These are phyloP conservation scores for Tethea ocularis DNA, from an alignment of 2,888 invertebrate genomes.

Conservation along the genomic window DNA sequence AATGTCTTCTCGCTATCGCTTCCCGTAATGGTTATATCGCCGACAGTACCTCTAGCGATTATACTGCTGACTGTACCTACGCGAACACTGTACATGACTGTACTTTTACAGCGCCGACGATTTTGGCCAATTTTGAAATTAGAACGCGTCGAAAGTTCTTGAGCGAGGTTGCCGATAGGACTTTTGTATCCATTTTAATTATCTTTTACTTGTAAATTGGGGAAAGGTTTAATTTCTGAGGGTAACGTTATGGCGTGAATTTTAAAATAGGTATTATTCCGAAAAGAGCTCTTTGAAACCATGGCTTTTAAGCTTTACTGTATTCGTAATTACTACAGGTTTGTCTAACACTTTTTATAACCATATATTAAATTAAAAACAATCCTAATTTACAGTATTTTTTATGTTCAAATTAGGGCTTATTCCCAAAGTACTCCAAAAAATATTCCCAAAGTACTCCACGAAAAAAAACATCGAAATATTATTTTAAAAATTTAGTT, in stretches of 20 bases:
- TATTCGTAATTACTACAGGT: too few species aligned
- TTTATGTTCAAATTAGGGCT: too few species aligned
- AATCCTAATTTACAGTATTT: too few species aligned
- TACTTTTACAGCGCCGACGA: conserved; percentile 43
- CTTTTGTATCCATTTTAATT: background rate
- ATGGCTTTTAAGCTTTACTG: background rate
- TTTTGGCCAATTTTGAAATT: conserved; percentile 44
- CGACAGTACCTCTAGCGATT: conserved; percentile 44
- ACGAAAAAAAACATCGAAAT: too few species aligned
- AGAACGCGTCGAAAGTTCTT: conserved; percentile 19
- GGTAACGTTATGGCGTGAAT: background rate
- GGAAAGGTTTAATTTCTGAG: background rate
- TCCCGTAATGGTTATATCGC: conserved; percentile 63
- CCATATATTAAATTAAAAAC: too few species aligned
- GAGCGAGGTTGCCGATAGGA: background rate
- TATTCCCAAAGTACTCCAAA: too few species aligned
- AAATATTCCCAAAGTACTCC: too few species aligned
- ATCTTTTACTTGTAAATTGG: background rate
- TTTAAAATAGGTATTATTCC: background rate
- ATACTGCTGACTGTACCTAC: conserved; percentile 26
- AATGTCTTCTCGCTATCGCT: conserved; percentile 60
- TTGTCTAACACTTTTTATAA: too few species aligned
- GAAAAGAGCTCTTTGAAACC: background rate
- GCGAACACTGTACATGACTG: conserved; percentile 30
- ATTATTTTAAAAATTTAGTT: too few species aligned